phyloP scores from a whole-genome alignment of 2,797 vertebrate species.

The Craterocephalus amniculus region DNA sequence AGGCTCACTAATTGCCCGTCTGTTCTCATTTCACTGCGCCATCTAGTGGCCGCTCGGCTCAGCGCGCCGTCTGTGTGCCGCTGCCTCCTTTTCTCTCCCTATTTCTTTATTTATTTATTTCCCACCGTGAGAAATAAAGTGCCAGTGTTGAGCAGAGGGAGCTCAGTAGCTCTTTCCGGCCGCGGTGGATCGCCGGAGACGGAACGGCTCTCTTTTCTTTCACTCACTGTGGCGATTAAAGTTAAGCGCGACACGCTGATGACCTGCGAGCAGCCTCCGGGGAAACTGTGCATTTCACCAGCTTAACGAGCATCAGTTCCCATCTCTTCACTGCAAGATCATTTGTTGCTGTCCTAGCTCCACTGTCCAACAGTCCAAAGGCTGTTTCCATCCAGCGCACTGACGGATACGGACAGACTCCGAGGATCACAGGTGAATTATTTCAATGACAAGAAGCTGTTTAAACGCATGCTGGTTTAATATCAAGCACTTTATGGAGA shows the following conservation, averaged over 20 bases:
- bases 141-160: conserved; percentile 52
- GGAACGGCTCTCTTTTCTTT: conserved; percentile 32
- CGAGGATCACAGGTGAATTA: conserved; percentile 72
- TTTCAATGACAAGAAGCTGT: conserved; percentile 9
- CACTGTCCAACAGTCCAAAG: conserved; percentile 43
- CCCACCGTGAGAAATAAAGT: conserved; percentile 69
- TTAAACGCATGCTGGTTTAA: conserved; percentile 1
- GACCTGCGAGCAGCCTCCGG: conserved; percentile 58
- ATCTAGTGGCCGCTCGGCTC: conserved; percentile 55
- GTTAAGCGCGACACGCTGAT: conserved; percentile 56
- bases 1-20: conserved; percentile 46
- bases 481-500: conserved; percentile 38
- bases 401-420: conserved; percentile 45
- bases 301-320: conserved; percentile 58
- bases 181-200: conserved; percentile 32
- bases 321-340: conserved; percentile 43
- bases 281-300: conserved; percentile 51
- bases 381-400: conserved; percentile 44
- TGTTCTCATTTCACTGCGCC: conserved; percentile 54
- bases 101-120: conserved; percentile 53
- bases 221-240: conserved; percentile 52
- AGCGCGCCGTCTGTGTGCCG: conserved; percentile 31
- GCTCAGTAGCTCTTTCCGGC: conserved; percentile 39
- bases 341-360: conserved; percentile 67
- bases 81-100: neutral